Percentiles rank a stretch among this genome's conserved stretches.
Conservation (phyloP, 2,888 invertebrate species). For the Oscheius sp. region DNA sequence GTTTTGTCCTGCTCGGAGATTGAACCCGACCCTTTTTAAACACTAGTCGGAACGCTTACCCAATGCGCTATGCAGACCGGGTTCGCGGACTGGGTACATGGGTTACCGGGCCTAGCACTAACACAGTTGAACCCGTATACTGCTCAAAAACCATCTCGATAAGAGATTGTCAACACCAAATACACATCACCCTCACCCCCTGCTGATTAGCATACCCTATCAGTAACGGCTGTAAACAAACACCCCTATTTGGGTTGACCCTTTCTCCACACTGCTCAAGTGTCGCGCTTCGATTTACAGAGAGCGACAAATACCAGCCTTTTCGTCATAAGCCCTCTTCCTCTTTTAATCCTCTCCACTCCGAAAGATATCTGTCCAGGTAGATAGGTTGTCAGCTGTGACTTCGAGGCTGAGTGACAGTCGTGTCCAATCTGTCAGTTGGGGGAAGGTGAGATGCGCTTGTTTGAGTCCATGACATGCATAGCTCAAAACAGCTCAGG, state of each 20-base stretch:
- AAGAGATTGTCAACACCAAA: neutral
- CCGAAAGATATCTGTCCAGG: neutral
- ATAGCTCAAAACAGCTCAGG: neutral
- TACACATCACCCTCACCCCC: neutral
- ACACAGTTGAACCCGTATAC: too few species aligned
- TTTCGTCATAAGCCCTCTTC: neutral
- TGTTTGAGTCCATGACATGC: neutral
- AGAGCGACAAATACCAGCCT: neutral
- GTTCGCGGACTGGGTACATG: too few species aligned
- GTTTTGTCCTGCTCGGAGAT: too few species aligned
- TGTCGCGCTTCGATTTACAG: neutral
- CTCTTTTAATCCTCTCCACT: neutral
- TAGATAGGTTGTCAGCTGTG: neutral
- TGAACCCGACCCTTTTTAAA: too few species aligned
- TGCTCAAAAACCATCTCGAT: too few species aligned
- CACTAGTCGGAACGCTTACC: too few species aligned
- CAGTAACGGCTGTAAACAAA: neutral
- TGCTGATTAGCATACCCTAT: neutral
- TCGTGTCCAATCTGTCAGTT: constrained; percentile 10
- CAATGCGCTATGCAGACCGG: too few species aligned
- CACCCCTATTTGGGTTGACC: neutral
- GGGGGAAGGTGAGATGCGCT: constrained; percentile 3
- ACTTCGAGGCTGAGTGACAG: constrained; percentile 18
- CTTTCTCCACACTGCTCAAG: neutral
- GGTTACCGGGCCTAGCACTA: too few species aligned